Conservation (phyloP, 1,140 invertebrate species). For the Aphidius gifuensis region DNA sequence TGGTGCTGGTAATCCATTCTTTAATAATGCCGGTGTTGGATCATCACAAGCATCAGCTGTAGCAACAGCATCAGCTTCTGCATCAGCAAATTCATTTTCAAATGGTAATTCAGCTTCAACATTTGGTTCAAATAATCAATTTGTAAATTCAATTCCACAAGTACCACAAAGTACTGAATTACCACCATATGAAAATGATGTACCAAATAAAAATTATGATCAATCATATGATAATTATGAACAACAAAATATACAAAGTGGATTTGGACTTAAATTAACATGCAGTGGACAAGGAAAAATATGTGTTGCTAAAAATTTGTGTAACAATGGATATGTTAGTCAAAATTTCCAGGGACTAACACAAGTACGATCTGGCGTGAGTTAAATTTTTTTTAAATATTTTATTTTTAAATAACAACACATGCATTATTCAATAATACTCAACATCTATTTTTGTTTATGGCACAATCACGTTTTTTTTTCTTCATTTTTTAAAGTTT, state of each 20-base stretch:
- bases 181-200: too few species aligned
- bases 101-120: slow-evolving; percentile 7
- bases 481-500: not conserved
- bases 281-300: slow-evolving; percentile 57
- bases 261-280: not conserved
- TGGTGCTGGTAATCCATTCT: slow-evolving; percentile 13
- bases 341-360: slow-evolving; percentile 49
- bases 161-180: too few species aligned
- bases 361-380: slow-evolving; percentile 51
- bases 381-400: slow-evolving; percentile 20
- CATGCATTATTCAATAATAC: slow-evolving; percentile 3
- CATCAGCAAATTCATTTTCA: not conserved
- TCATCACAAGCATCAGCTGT: too few species aligned
- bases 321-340: slow-evolving; percentile 59
- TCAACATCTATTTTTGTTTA: not conserved
- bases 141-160: too few species aligned
- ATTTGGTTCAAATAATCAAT: not conserved
- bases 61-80: not conserved
- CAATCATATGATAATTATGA: too few species aligned
- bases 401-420: not conserved
- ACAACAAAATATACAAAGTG: slow-evolving; percentile 16
- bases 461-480: not conserved
- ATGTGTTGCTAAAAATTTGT: slow-evolving; percentile 58
- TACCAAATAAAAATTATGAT: too few species aligned
- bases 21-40: not conserved